Evolutionary conservation across 2,797 vertebrate genomes (phyloP).

Genomic region (Thamnophis elegans): DNA sequence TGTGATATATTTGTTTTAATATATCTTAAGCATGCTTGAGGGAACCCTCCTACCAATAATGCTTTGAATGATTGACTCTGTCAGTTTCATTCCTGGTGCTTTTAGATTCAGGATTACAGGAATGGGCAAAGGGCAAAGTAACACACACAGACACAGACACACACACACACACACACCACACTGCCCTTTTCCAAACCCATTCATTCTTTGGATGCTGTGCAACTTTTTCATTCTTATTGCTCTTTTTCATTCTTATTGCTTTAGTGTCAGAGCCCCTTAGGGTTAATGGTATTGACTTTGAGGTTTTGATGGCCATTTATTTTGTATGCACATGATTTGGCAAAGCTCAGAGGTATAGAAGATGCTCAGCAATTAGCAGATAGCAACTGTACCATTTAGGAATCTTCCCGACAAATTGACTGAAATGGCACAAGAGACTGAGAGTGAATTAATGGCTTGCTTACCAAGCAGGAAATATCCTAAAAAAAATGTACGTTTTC

Average conservation of each 20-base stretch:
- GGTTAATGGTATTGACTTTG: neutral
- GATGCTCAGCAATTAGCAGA: conserved; percentile 17
- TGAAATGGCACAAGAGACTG: neutral
- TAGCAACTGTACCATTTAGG: conserved; percentile 1
- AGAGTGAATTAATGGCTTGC: neutral
- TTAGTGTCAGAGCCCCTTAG: neutral
- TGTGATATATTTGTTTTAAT: neutral
- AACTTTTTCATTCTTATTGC: conserved; percentile 15
- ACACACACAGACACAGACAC: too few species aligned
- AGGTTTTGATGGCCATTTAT: conserved; percentile 5
- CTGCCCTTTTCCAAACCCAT: neutral
- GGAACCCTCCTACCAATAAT: neutral
- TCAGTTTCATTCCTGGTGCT: neutral
- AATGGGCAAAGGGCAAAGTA: too few species aligned
- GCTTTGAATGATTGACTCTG: neutral
- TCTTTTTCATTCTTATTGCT: neutral
- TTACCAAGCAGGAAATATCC: neutral
- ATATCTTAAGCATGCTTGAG: neutral
- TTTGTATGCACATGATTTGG: neutral
- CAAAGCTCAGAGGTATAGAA: conserved; percentile 5
- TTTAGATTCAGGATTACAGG: neutral
- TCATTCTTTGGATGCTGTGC: neutral
- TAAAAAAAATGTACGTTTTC: neutral
- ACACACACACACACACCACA: neutral
- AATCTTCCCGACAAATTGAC: neutral